Evolutionary conservation across 2,797 vertebrate genomes (phyloP).

Genomic region (Muraenolepis orangiensis): DNA sequence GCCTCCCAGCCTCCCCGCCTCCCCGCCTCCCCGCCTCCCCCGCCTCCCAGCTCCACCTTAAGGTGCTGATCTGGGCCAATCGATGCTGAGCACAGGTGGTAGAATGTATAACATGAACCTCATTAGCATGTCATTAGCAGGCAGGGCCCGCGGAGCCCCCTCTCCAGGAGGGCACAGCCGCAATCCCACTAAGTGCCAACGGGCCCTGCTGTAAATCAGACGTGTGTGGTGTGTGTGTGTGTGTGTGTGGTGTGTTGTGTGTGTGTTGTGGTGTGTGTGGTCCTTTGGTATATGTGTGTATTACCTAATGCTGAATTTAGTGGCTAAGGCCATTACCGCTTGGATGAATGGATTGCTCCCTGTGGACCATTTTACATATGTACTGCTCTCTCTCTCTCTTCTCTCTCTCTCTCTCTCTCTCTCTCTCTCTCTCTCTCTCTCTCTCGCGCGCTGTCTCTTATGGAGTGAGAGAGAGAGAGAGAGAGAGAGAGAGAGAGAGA

Average conservation of each 20-base stretch:
- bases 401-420: not conserved
- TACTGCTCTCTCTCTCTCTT: not conserved
- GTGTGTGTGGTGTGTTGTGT: conserved; percentile 3
- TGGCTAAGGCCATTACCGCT: conserved; percentile 35
- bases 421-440: not conserved
- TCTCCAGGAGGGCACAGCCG: no score
- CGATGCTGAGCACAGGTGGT: not conserved
- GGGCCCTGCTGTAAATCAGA: not conserved
- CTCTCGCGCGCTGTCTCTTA: not conserved
- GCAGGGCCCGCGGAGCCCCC: no score
- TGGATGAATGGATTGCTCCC: conserved; percentile 38
- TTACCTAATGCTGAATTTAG: conserved; percentile 49
- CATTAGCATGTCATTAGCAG: not conserved
- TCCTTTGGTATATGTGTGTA: conserved; percentile 13
- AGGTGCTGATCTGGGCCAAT: not conserved
- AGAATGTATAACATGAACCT: not conserved
- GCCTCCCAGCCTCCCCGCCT: no score
- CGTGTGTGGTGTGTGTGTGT: conserved; percentile 11
- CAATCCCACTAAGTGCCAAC: not conserved
- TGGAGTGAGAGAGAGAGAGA: no score
- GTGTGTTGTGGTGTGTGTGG: conserved; percentile 8
- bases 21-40: no score
- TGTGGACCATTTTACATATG: conserved; percentile 38
- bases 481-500: not conserved
- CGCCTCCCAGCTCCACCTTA: no score